Conservation (phyloP, 2,113 vertebrate genomes). For the Caranx melampygus region DNA sequence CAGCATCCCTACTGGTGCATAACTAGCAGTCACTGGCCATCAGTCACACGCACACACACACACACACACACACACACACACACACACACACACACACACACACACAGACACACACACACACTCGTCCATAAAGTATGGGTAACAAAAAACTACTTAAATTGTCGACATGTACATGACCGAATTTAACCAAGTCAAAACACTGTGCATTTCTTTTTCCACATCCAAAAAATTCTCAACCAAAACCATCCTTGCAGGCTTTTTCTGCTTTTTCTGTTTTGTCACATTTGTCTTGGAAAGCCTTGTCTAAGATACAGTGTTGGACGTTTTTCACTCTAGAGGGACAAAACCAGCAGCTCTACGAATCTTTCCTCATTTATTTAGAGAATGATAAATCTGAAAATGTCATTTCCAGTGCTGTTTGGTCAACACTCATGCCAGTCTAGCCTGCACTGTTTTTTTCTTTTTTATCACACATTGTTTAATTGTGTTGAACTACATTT, state of each 20-base stretch:
- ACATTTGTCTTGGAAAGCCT: neutral
- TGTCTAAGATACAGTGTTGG: neutral
- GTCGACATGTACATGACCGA: neutral
- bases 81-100: neutral
- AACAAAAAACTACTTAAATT: neutral
- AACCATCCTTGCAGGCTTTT: neutral
- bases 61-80: neutral
- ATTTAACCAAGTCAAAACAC: neutral
- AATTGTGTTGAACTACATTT: neutral
- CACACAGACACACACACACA: neutral
- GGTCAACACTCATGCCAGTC: neutral
- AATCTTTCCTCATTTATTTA: neutral
- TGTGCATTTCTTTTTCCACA: too few species aligned
- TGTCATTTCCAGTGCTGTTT: neutral
- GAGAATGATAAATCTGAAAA: neutral
- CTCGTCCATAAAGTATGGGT: neutral
- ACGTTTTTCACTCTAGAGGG: neutral
- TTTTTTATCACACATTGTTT: neutral
- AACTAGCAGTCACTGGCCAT: neutral
- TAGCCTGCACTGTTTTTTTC: neutral
- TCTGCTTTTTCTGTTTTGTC: neutral
- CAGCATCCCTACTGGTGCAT: neutral
- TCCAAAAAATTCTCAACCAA: too few species aligned
- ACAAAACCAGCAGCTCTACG: too few species aligned
- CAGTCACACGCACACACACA: neutral